These are phyloP conservation scores for Tetramorium parvispinum DNA, from an alignment of 1,140 invertebrate genomes.

Conservation along the genomic window DNA sequence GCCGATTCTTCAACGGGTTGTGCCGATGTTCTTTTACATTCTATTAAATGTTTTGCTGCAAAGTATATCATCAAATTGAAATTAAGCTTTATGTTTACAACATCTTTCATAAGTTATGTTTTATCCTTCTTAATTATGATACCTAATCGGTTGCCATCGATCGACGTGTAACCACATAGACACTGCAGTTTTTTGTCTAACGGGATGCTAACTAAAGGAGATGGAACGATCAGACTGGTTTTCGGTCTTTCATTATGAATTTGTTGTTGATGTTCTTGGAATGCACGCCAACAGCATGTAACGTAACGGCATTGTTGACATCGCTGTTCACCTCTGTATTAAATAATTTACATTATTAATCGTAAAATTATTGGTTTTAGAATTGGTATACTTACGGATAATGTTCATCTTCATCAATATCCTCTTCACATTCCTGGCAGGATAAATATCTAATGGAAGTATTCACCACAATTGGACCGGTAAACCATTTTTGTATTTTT, in stretches of 20 bases:
- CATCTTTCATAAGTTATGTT: neutral
- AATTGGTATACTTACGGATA: constrained; percentile 87
- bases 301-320: constrained; percentile 92
- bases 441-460: constrained; percentile 75
- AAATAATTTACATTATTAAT: constrained; percentile 45
- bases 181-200: constrained; percentile 89
- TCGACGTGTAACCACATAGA: constrained; percentile 90
- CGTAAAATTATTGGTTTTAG: neutral
- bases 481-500: constrained; percentile 80
- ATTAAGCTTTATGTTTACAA: constrained; percentile 5
- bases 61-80: constrained; percentile 22
- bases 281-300: constrained; percentile 91
- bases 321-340: constrained; percentile 88
- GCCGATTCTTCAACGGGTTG: constrained; percentile 76
- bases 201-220: constrained; percentile 83
- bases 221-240: constrained; percentile 86
- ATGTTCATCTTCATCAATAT: constrained; percentile 88
- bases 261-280: constrained; percentile 90
- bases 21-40: constrained; percentile 81
- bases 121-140: constrained; percentile 12
- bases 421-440: constrained; percentile 90
- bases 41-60: constrained; percentile 83
- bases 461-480: constrained; percentile 79
- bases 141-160: constrained; percentile 87
- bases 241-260: constrained; percentile 86